Evolutionary conservation across 2,888 invertebrate species (phyloP), one percentile per base, ranked within the genome.

Genomic region (Argynnis bischoffii): DNA sequence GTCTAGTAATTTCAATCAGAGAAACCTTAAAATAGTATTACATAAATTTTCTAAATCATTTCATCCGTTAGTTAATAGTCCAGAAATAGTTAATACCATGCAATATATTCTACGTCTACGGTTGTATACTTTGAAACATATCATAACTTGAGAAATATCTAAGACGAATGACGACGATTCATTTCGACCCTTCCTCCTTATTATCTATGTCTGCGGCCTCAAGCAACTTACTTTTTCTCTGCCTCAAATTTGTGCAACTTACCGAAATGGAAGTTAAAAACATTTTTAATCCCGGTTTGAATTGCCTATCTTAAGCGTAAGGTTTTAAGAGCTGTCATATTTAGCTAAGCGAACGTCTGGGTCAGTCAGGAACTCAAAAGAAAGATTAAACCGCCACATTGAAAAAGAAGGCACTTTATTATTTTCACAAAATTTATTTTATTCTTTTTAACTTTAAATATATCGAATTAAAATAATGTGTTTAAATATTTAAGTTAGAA

Each of bases 131-230:
- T 48, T 35, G 16, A 53, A 64, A 48, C 46, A 63, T 51, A 18
- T 13, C 53, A 57, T 65, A 60, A 56, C 26, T 63, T 46, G 16
- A 55, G 51, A 35, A 48, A 68, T 54, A 35, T 18, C 21, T 21
- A 60, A 68, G 60, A 66, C 60, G 41, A 70, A 66, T 68, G 63
- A 51, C 60, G 50, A 66, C 63, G 63, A 64, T 71, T 66, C 35
- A 69, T 71, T 64, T 54, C 50, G 60, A 50, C 60, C 60, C 53
- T 67, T 61, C 53, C 26, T 66, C 47, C 35, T 55, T 71, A 46
- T 66, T 69, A 64, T 61, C 15, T 46, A 60, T 61, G 35, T 55
- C 41, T 16, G 18, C 16, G 47, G 56, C 41, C 51, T 51, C 35
- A 41, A 51, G 54, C 21, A 63, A 47, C 63, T 59, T 21, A 26